phyloP scores from a whole-genome alignment of 2,888 invertebrate genomes.

The Drosophila mayaguana region DNA sequence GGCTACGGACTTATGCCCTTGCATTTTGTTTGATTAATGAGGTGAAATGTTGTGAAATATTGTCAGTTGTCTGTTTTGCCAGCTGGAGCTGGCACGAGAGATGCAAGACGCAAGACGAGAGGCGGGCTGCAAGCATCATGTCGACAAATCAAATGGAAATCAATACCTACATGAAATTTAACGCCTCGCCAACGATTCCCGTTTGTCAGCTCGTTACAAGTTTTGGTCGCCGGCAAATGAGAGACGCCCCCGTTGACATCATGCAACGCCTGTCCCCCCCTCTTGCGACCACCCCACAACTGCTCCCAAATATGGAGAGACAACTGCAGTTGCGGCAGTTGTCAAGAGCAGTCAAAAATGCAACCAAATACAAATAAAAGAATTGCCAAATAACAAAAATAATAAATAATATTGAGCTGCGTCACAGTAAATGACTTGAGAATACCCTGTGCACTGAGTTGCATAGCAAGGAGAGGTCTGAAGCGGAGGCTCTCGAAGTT shows the following conservation, averaged over 20 bases:
- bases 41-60: constrained; percentile 84
- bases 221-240: constrained; percentile 16
- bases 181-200: constrained; percentile 58
- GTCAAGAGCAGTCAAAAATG: constrained; percentile 62
- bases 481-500: rapidly evolving
- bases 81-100: background rate
- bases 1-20: constrained; percentile 21
- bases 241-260: constrained; percentile 38
- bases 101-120: background rate
- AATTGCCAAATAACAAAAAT: constrained; percentile 48
- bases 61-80: constrained; percentile 43
- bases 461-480: rapidly evolving
- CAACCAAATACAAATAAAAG: constrained; percentile 45
- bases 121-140: constrained; percentile 12
- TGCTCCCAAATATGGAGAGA: constrained; percentile 51
- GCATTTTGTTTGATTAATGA: constrained; percentile 83
- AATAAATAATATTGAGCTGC: background rate
- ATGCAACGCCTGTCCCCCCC: background rate
- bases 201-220: constrained; percentile 43
- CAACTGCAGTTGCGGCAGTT: constrained; percentile 52
- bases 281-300: background rate
- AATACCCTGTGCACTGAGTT: constrained; percentile 12
- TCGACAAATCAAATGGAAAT: constrained; percentile 76
- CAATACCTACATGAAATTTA: constrained; percentile 75
- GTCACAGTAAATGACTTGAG: background rate